These are phyloP conservation scores for Plebejus melissa DNA, from an alignment of 2,888 invertebrate genomes.

Conservation along the genomic window DNA sequence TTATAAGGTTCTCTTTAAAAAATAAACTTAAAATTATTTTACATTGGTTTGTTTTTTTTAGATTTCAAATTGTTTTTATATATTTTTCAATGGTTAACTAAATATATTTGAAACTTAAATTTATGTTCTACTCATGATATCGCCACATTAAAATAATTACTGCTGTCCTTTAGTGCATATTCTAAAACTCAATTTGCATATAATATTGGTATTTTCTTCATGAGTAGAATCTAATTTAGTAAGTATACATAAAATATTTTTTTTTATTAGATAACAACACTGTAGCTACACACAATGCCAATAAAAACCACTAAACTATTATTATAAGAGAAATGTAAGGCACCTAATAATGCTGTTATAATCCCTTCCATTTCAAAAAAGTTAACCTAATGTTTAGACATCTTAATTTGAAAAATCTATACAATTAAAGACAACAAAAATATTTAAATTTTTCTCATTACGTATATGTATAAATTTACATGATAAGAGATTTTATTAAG, in stretches of 20 bases:
- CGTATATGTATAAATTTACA: constrained; percentile 31
- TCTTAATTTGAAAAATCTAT: constrained; percentile 41
- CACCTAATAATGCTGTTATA: constrained; percentile 52
- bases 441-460: constrained; percentile 34
- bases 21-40: constrained; percentile 25
- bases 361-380: constrained; percentile 51
- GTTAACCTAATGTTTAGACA: constrained; percentile 49
- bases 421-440: constrained; percentile 39
- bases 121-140: constrained; percentile 23
- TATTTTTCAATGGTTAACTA: constrained; percentile 15
- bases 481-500: constrained; percentile 20
- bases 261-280: neutral
- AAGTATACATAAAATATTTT: neutral
- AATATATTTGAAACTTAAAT: constrained; percentile 15
- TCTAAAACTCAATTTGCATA: constrained; percentile 3
- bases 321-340: constrained; percentile 50
- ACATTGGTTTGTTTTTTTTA: constrained; percentile 14
- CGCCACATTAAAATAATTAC: neutral
- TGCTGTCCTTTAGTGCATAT: neutral
- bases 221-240: constrained; percentile 19
- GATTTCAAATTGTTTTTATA: constrained; percentile 15
- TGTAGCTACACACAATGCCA: neutral
- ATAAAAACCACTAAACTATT: constrained; percentile 12
- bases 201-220: neutral
- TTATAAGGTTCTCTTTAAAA: constrained; percentile 33